Base-by-base conservation (phyloP, 2,888 invertebrate species). In the Rutpela maculata region DNA sequence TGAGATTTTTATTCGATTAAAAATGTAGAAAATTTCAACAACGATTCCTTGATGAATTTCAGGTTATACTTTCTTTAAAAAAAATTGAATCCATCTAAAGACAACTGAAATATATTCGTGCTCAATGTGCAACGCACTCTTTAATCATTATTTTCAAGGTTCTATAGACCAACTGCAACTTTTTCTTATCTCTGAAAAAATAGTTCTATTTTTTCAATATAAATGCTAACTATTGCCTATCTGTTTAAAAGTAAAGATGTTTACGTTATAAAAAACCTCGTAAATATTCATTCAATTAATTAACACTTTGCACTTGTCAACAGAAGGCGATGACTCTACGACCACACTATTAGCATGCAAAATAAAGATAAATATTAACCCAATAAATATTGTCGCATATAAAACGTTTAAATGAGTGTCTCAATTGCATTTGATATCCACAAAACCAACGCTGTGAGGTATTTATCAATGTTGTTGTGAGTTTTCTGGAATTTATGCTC, bases 341-440 rank as follows among this genome's bases (percentile, higher is more conserved):
- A 19, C 26, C 18, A 26, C 17, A 26, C 17, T n/a, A 55, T 26
- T 68, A 69, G 35, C 57, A 59, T 59, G 69, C 57, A 59, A 69
- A 69, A 69, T 57, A 57, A 69, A 38, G 12, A 57, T 38, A 59
- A 59, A 59, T 56, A 59, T 56, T 68, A 68, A 26, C 5, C 18
- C 57, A 55, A 57, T 57, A 56, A 57, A 68, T n/a, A 17, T 26
- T 11, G 1, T 26, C 59, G 35, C 17, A 31, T 35, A 56, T 31
- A 69, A 38, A 31, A 15, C 69, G 69, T 56, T 59, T 35, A 17
- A 43, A 17, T 60, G 60, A 70, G 43, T n/a, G 38, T 60, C 60
- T 70, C 59, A 59, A 70, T 70, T 60, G 70, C 38, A 9, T 11
- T 43, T 69, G 57, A 35, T 35, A 59, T 59, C 43, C 26, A 18